Evolutionary conservation across 2,113 vertebrate genomes (phyloP), one percentile per base, ranked within the genome.

Genomic region (Empidonax traillii): DNA sequence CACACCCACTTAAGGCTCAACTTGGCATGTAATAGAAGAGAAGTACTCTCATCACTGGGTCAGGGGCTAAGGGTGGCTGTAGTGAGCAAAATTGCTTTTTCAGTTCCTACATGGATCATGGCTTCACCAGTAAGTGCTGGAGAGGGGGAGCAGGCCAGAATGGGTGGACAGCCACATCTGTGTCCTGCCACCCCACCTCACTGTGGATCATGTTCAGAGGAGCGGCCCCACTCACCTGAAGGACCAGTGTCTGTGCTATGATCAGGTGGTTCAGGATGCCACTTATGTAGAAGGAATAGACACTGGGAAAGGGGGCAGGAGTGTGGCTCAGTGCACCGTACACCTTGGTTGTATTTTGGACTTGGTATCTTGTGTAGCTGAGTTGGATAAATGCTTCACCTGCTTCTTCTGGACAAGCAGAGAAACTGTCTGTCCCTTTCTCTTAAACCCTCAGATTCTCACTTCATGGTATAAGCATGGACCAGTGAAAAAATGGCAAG

Each of bases 241-340:
- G 62, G 8, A 80, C 18, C 67, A 5, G 21, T 15, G 33, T 14
- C 3, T 1, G 8, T 37, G 73, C 62, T 51, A 3, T 2, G 52
- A 16, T 25, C 13, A 53, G 46, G 14, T 11, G 39, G 24, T 15
- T 28, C 0, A 0, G 61, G 85, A 43, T 31, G 61, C 65, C 51
- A 44, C 30, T 84, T 4, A 0, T 0, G 1, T 23, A 56, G 51
- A 41, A 37, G 52, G 51, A 71, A 10, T 2, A 8, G 18, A 35
- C 9, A 11, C 31, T 1, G 4, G 61, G 69, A 75, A 53, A 1
- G 44, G 47, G 47, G 39, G 14, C 9, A 11, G 62, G 33, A 51
- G 4, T 1, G 1, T 18, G 58, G 22, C 28, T 63, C 3, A 5
- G 11, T 6, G 25, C 4, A 4, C 17, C 24, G 44, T 1, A 53